A percentile compares a stretch with the other conserved stretches of the same genome.
phyloP scores from a whole-genome alignment of 1,140 invertebrate genomes.

The Bathynomus jamesi region DNA sequence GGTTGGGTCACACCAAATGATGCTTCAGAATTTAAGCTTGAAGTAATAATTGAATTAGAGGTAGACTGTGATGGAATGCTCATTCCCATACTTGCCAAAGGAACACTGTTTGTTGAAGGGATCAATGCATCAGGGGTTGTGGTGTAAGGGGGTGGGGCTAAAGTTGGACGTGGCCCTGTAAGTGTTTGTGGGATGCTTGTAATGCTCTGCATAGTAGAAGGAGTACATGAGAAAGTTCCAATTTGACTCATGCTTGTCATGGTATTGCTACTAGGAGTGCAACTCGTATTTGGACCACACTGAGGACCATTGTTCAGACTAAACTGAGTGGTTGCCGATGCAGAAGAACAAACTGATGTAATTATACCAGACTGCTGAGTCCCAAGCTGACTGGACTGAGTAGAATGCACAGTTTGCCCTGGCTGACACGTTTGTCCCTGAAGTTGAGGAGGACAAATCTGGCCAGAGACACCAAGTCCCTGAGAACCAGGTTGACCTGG shows the following conservation, averaged over 20 bases:
- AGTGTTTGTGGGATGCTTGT: not conserved
- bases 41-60: conserved; percentile 17
- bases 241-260: not conserved
- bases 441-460: no score
- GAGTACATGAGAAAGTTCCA: not conserved
- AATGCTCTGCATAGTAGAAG: not conserved
- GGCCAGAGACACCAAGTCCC: conserved; percentile 13
- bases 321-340: not conserved
- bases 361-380: not conserved
- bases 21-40: not conserved
- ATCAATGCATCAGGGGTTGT: conserved; percentile 16
- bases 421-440: not conserved
- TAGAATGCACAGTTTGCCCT: conserved; percentile 4
- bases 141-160: conserved; percentile 14
- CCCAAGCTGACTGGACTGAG: not conserved
- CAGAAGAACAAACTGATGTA: not conserved
- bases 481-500: conserved; percentile 3
- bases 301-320: not conserved
- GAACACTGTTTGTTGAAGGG: conserved; percentile 20
- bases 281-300: not conserved
- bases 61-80: conserved; percentile 20
- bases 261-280: not conserved
- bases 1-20: conserved; percentile 4
- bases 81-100: conserved; percentile 16
- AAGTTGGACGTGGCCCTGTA: not conserved